Base-by-base conservation (phyloP, 2,797 vertebrate genomes). In the Ptychobarbus kaznakovi region DNA sequence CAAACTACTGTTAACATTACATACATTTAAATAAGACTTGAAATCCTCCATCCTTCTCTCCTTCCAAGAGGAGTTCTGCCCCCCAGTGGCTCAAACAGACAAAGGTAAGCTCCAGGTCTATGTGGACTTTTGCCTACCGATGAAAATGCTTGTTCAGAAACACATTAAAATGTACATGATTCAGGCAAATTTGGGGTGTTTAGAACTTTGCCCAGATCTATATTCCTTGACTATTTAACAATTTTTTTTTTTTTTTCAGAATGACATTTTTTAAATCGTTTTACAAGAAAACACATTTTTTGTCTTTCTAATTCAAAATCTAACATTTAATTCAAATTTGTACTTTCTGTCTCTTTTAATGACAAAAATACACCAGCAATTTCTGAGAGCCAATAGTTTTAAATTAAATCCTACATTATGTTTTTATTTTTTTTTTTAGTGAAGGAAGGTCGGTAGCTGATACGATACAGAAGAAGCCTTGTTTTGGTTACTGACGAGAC, bases 401-500 rank as follows among this genome's bases (percentile, higher is more conserved):
- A 4, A 18, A 68, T 32, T 68, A 38, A 38, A 68, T 38, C 28
- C 63, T 4, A 66, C 28, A 66, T 16, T 5, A 13, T 15, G 12
- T 46, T 3, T 13, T 44, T 3, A 2, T 44, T 44, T 46, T 46
- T 49, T 46, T 15, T 40, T 40, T 40, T 40, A 7, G 38, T 32
- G 92, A 56, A 94, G 95, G 4, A 95, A 96, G 94, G 96, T 97
- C 96, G 97, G 95, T 96, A 95, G 95, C 96, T 95, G 93, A 96
- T 95, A 96, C 96, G 96, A 96, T 95, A 94, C 95, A 95, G 95
- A 96, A 94, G 95, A 95, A 15, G 49, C 28, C 28, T 79, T 70
- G 95, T 96, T 95, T 93, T 84, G 93, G 97, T 98, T 98, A 96
- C 97, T 96, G 96, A 96, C 97, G 97, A 97, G 97, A 98, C 97